These are phyloP conservation scores for Dryocosmus kuriphilus DNA, from an alignment of 2,888 invertebrate genomes.

Conservation along the genomic window DNA sequence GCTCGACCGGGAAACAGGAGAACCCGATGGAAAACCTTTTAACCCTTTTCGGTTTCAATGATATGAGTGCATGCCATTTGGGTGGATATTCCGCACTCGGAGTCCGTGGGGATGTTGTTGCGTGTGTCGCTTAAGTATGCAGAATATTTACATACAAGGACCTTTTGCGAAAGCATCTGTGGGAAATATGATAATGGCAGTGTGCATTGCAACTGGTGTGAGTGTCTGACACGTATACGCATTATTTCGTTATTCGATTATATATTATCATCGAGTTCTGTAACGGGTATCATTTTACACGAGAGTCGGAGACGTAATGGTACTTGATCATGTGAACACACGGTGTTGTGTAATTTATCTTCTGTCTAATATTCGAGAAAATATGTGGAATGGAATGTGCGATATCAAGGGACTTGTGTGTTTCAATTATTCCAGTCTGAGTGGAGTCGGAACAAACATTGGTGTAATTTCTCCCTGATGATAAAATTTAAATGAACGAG, in stretches of 20 bases:
- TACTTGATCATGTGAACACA: constrained; percentile 19
- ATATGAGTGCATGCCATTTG: constrained; percentile 52
- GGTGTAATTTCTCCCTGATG: too few species aligned
- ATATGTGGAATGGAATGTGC: background rate
- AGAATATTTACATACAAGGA: constrained; percentile 60
- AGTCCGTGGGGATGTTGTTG: constrained; percentile 48
- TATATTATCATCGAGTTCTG: constrained; percentile 24
- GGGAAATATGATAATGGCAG: constrained; percentile 60
- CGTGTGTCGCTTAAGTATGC: constrained; percentile 53
- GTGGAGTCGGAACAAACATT: too few species aligned
- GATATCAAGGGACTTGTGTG: background rate
- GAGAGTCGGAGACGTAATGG: constrained; percentile 16
- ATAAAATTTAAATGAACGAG: too few species aligned
- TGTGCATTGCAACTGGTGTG: constrained; percentile 5
- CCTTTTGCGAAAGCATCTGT: constrained; percentile 57
- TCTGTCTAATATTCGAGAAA: background rate
- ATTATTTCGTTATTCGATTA: constrained; percentile 35
- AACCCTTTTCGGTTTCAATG: constrained; percentile 58
- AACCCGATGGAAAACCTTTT: constrained; percentile 56
- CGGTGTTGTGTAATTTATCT: background rate
- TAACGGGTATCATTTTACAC: constrained; percentile 21
- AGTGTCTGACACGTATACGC: background rate
- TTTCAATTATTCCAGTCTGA: background rate
- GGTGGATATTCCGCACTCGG: constrained; percentile 25
- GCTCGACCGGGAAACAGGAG: constrained; percentile 2